Evolutionary conservation across 2,797 vertebrate species (phyloP).

Genomic region (Sorex maritimensis): DNA sequence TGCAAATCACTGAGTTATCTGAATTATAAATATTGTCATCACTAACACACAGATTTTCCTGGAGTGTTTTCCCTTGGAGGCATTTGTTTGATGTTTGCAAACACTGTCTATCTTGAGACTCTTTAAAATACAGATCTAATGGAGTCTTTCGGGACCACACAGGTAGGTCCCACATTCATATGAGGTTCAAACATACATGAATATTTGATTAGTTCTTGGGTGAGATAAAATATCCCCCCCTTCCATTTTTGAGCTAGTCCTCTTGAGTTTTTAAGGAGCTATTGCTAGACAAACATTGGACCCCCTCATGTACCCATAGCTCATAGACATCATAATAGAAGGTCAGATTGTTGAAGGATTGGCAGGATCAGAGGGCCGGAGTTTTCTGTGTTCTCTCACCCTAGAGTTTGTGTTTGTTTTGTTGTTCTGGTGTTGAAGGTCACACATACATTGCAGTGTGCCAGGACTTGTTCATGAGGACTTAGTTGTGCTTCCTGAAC

Average conservation of each 20-base stretch:
- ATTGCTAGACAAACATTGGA: neutral
- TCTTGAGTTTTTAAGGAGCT: neutral
- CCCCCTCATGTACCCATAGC: too few relatives aligned
- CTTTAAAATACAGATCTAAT: neutral
- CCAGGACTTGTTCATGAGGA: too few relatives aligned
- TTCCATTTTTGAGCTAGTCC: neutral
- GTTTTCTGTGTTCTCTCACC: neutral
- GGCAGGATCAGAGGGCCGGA: neutral
- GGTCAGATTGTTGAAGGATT: neutral
- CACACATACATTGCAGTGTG: too few relatives aligned
- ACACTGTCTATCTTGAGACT: accelerated
- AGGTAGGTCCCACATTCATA: neutral
- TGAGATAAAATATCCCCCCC: neutral
- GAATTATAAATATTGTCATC: neutral
- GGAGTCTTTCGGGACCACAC: neutral
- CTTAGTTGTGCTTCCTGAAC: too few relatives aligned
- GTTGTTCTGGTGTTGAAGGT: too few relatives aligned
- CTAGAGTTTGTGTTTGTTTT: too few relatives aligned
- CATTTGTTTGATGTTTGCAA: neutral
- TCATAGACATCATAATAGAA: neutral
- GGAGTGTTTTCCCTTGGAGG: too few relatives aligned
- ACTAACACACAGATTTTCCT: too few relatives aligned
- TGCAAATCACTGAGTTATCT: neutral
- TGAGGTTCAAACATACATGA: neutral
- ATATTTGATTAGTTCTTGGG: neutral